Evolutionary conservation across 2,888 invertebrate genomes (phyloP).

Genomic region (Amphipyra berbera): DNA sequence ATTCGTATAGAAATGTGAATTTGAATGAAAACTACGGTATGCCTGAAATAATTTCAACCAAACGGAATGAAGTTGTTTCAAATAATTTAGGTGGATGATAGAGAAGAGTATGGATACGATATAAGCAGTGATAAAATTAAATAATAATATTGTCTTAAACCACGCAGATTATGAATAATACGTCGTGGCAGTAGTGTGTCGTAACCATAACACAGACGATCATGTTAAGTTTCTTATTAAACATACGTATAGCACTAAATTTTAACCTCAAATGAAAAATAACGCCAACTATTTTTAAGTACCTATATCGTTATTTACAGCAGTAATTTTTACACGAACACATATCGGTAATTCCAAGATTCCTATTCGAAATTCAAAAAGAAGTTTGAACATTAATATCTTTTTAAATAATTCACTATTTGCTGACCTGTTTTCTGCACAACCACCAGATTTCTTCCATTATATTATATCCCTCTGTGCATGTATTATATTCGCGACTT

Average conservation of each 20-base stretch:
- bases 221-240: slow-evolving; percentile 8
- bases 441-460: slow-evolving; percentile 47
- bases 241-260: slow-evolving; percentile 12
- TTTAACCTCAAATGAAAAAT: slow-evolving; percentile 36
- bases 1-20: slow-evolving; percentile 1
- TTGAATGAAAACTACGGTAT: too few relatives aligned
- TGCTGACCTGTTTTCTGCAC: slow-evolving; percentile 42
- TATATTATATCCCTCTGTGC: slow-evolving; percentile 51
- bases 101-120: too few relatives aligned
- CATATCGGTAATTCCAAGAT: slow-evolving; percentile 47
- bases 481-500: slow-evolving; percentile 67
- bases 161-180: slow-evolving; percentile 15
- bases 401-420: slow-evolving; percentile 22
- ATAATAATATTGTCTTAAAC: too few relatives aligned
- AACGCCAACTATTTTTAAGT: slow-evolving; percentile 57
- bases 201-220: slow-evolving; percentile 6
- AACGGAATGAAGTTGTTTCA: too few relatives aligned
- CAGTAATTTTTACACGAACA: slow-evolving; percentile 48
- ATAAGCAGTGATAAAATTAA: too few relatives aligned
- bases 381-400: slow-evolving; percentile 10
- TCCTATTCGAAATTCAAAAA: slow-evolving; percentile 37
- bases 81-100: too few relatives aligned
- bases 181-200: slow-evolving; percentile 2
- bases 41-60: too few relatives aligned
- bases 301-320: slow-evolving; percentile 42